Evolutionary conservation across 2,797 vertebrate genomes (phyloP).

Genomic region (Sciurus carolinensis): DNA sequence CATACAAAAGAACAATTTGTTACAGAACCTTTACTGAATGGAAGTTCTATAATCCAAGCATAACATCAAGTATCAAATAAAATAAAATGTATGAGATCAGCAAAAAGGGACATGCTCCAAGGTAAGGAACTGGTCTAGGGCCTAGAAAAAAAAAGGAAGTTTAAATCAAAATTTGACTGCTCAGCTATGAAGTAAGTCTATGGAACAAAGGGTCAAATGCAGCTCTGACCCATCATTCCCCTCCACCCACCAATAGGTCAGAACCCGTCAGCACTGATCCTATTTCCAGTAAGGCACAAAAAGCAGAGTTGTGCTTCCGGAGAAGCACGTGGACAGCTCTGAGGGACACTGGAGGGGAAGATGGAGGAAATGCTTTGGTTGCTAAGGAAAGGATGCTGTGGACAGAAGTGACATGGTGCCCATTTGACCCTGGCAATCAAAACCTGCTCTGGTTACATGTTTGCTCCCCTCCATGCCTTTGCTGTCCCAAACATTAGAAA

Average conservation of each 20-base stretch:
- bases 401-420: no score
- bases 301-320: conserved; percentile 18
- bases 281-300: conserved; percentile 72
- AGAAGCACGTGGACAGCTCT: not conserved
- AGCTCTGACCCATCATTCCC: conserved; percentile 74
- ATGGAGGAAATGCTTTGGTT: not conserved
- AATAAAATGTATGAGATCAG: conserved; percentile 87
- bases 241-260: conserved; percentile 79
- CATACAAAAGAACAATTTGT: conserved; percentile 88
- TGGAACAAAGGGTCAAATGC: conserved; percentile 81
- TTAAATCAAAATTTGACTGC: conserved; percentile 83
- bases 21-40: conserved; percentile 80
- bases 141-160: conserved; percentile 75
- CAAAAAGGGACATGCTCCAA: conserved; percentile 68
- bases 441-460: not conserved
- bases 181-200: conserved; percentile 78
- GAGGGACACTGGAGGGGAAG: conserved; percentile 1
- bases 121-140: conserved; percentile 72
- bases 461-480: not conserved
- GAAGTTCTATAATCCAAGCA: conserved; percentile 80
- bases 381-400: no score
- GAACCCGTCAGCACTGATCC: conserved; percentile 66
- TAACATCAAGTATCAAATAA: conserved; percentile 86
- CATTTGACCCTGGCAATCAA: not conserved
- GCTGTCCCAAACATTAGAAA: not conserved